These are phyloP conservation scores for Tadarida brasiliensis DNA, from an alignment of 2,797 vertebrate genomes.

Conservation along the genomic window DNA sequence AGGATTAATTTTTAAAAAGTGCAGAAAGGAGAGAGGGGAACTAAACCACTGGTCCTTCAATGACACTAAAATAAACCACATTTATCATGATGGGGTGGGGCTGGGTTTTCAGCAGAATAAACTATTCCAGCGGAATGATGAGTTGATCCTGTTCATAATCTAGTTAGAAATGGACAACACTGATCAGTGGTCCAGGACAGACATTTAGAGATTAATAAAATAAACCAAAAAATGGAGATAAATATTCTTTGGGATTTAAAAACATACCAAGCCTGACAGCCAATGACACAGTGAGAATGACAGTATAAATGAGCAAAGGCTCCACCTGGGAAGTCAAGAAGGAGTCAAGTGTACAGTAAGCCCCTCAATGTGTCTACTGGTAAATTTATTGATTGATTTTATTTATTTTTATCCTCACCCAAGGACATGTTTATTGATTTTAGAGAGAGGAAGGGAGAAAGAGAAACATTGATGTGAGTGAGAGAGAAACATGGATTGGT, in stretches of 20 bases:
- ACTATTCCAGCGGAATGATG: background rate
- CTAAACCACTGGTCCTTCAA: background rate
- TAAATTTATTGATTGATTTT: background rate
- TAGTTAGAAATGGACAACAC: background rate
- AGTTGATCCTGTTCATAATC: background rate
- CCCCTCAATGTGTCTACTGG: background rate
- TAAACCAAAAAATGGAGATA: background rate
- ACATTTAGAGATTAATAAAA: background rate
- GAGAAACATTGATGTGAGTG: too few species aligned
- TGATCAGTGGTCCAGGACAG: background rate
- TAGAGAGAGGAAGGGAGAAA: too few species aligned
- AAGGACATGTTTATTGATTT: too few species aligned
- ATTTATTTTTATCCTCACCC: too few species aligned
- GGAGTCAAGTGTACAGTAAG: too few species aligned
- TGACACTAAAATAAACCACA: background rate
- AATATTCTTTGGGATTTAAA: background rate
- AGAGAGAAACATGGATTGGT: too few species aligned
- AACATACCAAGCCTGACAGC: background rate
- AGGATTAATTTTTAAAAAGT: background rate
- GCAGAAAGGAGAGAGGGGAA: background rate
- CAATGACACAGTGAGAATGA: background rate
- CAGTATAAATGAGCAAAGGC: background rate
- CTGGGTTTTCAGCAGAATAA: background rate
- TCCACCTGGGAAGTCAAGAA: background rate
- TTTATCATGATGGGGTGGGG: too few species aligned